These are phyloP conservation scores for Lepus oiostolus DNA, from an alignment of 2,797 vertebrate species.

Conservation along the genomic window DNA sequence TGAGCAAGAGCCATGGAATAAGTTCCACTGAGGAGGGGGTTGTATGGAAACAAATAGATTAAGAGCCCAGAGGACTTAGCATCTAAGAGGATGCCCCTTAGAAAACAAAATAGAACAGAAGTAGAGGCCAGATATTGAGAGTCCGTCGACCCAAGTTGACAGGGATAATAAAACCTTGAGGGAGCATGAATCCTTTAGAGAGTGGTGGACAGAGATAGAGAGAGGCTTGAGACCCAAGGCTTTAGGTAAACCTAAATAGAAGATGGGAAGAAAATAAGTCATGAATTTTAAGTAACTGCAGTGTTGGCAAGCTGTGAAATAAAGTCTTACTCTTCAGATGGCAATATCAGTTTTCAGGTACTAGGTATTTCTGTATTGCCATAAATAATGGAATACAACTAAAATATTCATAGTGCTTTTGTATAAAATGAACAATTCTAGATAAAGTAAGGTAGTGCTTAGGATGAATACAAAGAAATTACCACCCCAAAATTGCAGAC, in stretches of 20 bases:
- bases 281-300: not conserved
- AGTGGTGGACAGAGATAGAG: not conserved
- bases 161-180: not conserved
- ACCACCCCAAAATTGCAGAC: constrained; percentile 17
- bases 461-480: constrained; percentile 54
- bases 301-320: not conserved
- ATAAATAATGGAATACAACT: constrained; percentile 46
- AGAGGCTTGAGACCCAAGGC: constrained; percentile 5
- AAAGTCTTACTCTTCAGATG: constrained; percentile 19
- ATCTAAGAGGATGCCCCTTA: not conserved
- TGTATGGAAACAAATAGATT: constrained; percentile 3
- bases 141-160: not conserved
- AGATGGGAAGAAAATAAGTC: constrained; percentile 24
- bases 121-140: constrained; percentile 28
- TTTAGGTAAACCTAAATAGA: constrained; percentile 1
- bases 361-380: constrained; percentile 34
- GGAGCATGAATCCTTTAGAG: not conserved
- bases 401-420: constrained; percentile 43
- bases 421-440: constrained; percentile 2
- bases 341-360: constrained; percentile 40
- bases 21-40: constrained; percentile 9
- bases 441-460: constrained; percentile 40
- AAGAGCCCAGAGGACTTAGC: constrained; percentile 5
- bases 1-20: not conserved
- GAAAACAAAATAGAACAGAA: constrained; percentile 25